A percentile compares a stretch with the other conserved stretches of the same genome.
Conservation (phyloP, 2,888 invertebrate species). For the Amiota communis region DNA sequence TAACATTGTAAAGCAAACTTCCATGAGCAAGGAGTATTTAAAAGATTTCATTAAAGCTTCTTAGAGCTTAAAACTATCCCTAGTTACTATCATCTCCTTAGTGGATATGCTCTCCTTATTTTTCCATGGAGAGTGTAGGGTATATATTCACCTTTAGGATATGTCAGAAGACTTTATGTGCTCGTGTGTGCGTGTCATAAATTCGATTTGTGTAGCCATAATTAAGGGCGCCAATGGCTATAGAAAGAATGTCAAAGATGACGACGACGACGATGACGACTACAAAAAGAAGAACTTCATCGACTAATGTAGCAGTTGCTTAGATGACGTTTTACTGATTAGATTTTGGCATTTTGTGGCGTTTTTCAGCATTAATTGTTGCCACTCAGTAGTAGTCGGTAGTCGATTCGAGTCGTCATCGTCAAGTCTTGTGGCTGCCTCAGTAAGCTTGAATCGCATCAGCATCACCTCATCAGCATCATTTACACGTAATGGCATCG, state of each 20-base stretch:
- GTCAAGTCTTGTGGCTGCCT: neutral
- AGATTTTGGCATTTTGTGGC: conserved; percentile 51
- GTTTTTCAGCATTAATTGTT: conserved; percentile 53
- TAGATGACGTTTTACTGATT: conserved; percentile 48
- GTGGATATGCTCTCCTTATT: too few relatives aligned
- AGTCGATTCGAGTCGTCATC: neutral
- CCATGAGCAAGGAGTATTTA: too few relatives aligned
- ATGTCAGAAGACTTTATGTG: neutral
- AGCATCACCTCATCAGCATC: conserved; percentile 65
- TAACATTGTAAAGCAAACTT: too few relatives aligned
- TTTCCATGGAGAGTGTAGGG: too few relatives aligned
- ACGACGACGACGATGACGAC: neutral
- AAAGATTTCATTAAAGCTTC: too few relatives aligned
- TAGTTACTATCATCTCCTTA: too few relatives aligned
- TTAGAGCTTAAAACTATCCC: too few relatives aligned
- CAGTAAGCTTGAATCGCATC: conserved; percentile 43
- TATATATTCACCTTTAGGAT: neutral
- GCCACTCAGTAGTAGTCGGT: conserved; percentile 4
- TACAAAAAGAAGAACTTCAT: conserved; percentile 1
- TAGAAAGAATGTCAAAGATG: neutral
- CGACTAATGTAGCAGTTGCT: conserved; percentile 45
- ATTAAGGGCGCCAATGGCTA: conserved; percentile 51
- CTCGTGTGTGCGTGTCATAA: conserved; percentile 45
- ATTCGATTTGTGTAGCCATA: conserved; percentile 63
- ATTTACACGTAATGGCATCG: conserved; percentile 64